Evolutionary conservation across 2,888 invertebrate genomes (phyloP), one percentile per base, ranked within the genome.

Genomic region (Himalopsyche kuldschensis): DNA sequence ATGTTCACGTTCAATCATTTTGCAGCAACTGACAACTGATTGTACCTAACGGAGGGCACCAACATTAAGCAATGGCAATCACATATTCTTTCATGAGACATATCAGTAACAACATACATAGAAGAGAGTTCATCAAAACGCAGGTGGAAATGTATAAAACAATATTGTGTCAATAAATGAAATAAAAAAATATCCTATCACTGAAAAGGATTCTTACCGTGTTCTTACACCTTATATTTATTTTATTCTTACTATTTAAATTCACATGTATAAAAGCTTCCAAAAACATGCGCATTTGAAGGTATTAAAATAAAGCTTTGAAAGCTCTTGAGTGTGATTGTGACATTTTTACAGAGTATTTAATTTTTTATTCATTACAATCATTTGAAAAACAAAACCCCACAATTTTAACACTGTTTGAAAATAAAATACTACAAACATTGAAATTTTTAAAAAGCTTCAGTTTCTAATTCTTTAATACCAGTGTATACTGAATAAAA

Each of bases 21-120:
- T 55, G 55, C 55, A 55, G 55, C 55, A 80, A 81, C 80, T 80
- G 55, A 69, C 83, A 76, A 81, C 78, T 55, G 84, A 81, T 78
- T 80, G 84, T 80, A 84, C 84, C 84, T 84, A 84, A 75, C 83
- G 83, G 81, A 81, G 83, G 83, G 83, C 76, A 46, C 55, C 63
- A 84, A 84, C 84, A 84, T 84, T 84, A 84, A 84, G 78, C 80
- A 81, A 83, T 81, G 76, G 80, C 80, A 82, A 77, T 80, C 75
- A 80, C 75, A 79, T 63, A 63, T 20, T 80, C 55, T 32, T 48
- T 69, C 80, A 80, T 35, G 35, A 55, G 55, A 55, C 55, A 55
- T 55, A 55, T 55, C 55, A 24, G 55, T 55, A 55, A 55, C n/a
- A 55, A 55, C 55, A 55, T 20, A 55, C 55, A 55, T 55, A 55